Evolutionary conservation across 2,797 vertebrate species (phyloP).

Genomic region (Lates japonicus): DNA sequence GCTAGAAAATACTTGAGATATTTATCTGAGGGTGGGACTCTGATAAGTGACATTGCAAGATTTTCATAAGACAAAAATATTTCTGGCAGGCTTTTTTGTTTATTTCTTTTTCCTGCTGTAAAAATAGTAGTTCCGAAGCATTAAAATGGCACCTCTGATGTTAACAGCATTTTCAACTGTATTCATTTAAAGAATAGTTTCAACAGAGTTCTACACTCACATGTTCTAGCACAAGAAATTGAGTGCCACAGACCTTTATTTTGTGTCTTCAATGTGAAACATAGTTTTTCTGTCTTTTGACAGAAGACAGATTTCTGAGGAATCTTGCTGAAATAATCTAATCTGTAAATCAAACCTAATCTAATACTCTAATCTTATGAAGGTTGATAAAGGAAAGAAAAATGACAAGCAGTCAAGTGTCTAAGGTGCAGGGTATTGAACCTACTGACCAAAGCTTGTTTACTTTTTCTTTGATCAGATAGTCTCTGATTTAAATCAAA

Average conservation of each 20-base stretch:
- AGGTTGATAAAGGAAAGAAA: no score
- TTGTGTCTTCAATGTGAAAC: background rate
- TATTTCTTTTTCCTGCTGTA: no score
- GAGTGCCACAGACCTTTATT: background rate
- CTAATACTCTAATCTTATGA: background rate
- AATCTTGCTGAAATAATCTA: background rate
- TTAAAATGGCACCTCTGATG: no score
- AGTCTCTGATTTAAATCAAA: background rate
- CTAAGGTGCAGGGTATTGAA: no score
- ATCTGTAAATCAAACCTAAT: background rate
- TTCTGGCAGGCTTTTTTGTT: no score
- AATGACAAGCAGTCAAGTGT: background rate
- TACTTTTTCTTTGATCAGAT: background rate
- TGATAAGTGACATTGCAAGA: no score
- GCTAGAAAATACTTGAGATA: no score
- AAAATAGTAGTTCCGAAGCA: no score
- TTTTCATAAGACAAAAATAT: no score
- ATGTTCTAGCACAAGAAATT: no score
- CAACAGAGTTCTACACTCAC: background rate
- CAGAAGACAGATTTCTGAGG: background rate
- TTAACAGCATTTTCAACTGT: no score
- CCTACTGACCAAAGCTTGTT: background rate
- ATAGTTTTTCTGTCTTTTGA: background rate
- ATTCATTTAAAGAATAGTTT: background rate
- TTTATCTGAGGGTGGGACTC: no score